These are phyloP conservation scores for Caenorhabditis inopinata DNA, from an alignment of 1,140 invertebrate genomes.

Conservation along the genomic window DNA sequence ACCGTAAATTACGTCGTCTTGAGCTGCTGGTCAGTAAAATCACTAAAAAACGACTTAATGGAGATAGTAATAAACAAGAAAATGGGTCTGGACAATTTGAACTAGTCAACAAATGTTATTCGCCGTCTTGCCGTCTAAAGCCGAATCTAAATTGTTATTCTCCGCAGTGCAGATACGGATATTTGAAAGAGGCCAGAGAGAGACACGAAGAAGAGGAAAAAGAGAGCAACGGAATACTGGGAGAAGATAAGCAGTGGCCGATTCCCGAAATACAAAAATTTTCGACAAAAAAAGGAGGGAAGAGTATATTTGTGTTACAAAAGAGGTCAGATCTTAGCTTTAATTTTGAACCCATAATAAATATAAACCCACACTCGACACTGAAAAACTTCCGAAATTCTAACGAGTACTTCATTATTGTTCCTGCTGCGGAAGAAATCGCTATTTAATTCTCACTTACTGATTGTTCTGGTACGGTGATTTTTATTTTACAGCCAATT, in stretches of 20 bases:
- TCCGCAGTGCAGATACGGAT: not conserved
- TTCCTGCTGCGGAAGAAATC: no score
- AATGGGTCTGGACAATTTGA: no score
- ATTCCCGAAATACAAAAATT: constrained; percentile 21
- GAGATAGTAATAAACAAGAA: not conserved
- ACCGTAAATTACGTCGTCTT: not conserved
- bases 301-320: constrained; percentile 3
- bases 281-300: not conserved
- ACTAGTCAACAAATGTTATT: not conserved
- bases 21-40: not conserved
- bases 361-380: no score
- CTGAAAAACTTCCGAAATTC: no score
- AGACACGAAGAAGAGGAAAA: not conserved
- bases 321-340: not conserved
- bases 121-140: not conserved
- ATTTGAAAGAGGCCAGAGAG: not conserved
- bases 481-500: no score
- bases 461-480: no score
- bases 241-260: not conserved
- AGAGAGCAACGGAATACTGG: not conserved
- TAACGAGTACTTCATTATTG: no score
- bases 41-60: not conserved
- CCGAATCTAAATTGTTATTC: not conserved
- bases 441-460: no score
- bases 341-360: no score